A percentile compares a stretch with the other conserved stretches of the same genome.
Conservation (phyloP, 30 jellyfish, hydroid and myxozoan genomes). For the Catostylus mosaicus region DNA sequence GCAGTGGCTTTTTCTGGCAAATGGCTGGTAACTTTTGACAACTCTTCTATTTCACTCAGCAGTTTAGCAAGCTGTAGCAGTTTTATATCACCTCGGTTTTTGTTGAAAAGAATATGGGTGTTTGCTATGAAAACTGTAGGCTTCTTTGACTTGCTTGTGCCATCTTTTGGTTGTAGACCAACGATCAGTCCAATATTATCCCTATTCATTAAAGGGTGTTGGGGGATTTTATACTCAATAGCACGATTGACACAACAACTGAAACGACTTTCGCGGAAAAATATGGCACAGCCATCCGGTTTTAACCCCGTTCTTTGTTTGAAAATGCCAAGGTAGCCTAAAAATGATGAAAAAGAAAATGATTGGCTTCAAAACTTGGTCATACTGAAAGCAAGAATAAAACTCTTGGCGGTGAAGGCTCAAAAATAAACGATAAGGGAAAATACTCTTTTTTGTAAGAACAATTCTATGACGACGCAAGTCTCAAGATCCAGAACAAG, state of each 20-base stretch:
- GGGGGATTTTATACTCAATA: constrained; percentile 52
- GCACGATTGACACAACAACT: constrained; percentile 16
- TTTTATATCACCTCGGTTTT: constrained; percentile 92
- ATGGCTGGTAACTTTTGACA: constrained; percentile 32
- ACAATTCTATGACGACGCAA: too few species aligned
- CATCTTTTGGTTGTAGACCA: constrained; percentile 46
- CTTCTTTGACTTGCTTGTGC: background rate
- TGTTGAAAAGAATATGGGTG: constrained; percentile 90
- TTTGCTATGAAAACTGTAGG: constrained; percentile 79
- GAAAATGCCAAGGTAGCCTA: constrained; percentile 88
- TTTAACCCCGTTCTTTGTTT: constrained; percentile 90
- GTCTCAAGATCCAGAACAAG: too few species aligned
- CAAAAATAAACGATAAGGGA: too few species aligned
- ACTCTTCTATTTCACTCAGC: constrained; percentile 85
- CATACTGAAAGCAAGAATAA: too few species aligned
- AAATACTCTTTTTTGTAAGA: too few species aligned
- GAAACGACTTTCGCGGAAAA: constrained; percentile 58
- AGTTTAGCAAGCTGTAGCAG: constrained; percentile 84
- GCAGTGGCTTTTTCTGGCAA: constrained; percentile 14
- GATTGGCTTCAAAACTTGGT: too few species aligned
- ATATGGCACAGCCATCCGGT: constrained; percentile 97
- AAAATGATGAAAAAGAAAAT: background rate
- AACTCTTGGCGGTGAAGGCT: too few species aligned
- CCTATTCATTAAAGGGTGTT: constrained; percentile 70
- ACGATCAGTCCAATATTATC: constrained; percentile 85